Evolutionary conservation across 1,140 invertebrate genomes (phyloP).

Genomic region (Drosophila setifemur): DNA sequence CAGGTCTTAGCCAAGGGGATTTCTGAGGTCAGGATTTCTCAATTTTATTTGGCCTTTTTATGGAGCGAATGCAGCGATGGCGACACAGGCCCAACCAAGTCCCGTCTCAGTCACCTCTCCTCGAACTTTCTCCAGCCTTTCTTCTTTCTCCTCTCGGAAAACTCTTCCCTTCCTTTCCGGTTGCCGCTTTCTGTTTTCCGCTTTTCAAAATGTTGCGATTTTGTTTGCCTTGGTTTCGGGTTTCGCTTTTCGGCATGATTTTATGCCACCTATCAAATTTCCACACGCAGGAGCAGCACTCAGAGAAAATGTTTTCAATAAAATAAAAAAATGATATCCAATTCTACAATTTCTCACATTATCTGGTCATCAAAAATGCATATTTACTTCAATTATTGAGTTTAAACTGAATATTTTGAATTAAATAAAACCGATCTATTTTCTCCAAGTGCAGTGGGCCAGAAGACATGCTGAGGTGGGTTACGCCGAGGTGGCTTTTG

Average conservation of each 20-base stretch:
- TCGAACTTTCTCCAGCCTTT: not conserved
- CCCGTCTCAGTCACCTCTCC: not conserved
- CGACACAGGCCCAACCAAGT: not conserved
- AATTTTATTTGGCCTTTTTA: constrained; percentile 69
- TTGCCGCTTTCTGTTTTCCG: no score
- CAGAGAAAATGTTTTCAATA: no score
- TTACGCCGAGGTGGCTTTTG: not conserved
- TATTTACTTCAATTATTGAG: no score
- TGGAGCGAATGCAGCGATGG: constrained; percentile 36
- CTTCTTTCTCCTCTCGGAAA: not conserved
- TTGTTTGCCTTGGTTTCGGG: constrained; percentile 28
- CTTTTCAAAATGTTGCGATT: constrained; percentile 20
- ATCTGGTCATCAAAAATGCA: no score
- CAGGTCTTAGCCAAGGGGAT: not conserved
- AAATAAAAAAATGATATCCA: no score
- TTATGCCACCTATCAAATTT: constrained; percentile 34
- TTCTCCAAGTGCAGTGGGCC: not conserved
- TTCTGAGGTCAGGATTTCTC: constrained; percentile 28
- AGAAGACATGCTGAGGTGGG: not conserved
- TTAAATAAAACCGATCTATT: not conserved
- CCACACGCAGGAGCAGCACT: constrained; percentile 11
- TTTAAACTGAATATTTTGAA: no score
- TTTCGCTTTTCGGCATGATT: constrained; percentile 27
- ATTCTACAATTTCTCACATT: no score
- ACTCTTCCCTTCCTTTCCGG: no score